Evolutionary conservation across 2,888 invertebrate species (phyloP).

Genomic region (Cephonodes hylas): DNA sequence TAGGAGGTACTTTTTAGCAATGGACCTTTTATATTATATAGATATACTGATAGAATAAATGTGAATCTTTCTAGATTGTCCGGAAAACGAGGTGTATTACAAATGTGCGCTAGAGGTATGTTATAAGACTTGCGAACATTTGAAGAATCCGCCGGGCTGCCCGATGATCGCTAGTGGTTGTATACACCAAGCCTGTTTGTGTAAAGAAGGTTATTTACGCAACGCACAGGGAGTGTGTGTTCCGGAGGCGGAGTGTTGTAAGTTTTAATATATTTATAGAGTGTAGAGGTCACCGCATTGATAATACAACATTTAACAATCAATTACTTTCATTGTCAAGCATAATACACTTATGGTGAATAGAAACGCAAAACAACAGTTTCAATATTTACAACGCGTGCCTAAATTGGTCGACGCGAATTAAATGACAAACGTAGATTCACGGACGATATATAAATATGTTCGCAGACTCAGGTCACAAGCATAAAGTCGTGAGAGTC

Average conservation of each 20-base stretch:
- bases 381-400: no score
- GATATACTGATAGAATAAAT: background rate
- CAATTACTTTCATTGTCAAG: no score
- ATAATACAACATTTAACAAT: no score
- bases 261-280: conserved; percentile 19
- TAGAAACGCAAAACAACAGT: no score
- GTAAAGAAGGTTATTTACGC: conserved; percentile 26
- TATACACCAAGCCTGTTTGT: conserved; percentile 37
- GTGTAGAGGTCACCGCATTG: background rate
- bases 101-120: conserved; percentile 37
- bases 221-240: conserved; percentile 36
- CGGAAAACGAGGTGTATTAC: conserved; percentile 37
- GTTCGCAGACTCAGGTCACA: no score
- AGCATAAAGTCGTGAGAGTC: no score
- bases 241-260: conserved; percentile 29
- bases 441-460: no score
- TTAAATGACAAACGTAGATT: no score
- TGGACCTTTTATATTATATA: background rate
- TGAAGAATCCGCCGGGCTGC: conserved; percentile 31
- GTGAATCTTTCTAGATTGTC: conserved; percentile 29
- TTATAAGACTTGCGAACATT: conserved; percentile 32
- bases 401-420: no score
- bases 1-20: no score
- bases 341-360: no score
- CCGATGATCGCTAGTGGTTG: conserved; percentile 30